phyloP scores from a whole-genome alignment of 2,797 vertebrate genomes.

The Tangara arthus region DNA sequence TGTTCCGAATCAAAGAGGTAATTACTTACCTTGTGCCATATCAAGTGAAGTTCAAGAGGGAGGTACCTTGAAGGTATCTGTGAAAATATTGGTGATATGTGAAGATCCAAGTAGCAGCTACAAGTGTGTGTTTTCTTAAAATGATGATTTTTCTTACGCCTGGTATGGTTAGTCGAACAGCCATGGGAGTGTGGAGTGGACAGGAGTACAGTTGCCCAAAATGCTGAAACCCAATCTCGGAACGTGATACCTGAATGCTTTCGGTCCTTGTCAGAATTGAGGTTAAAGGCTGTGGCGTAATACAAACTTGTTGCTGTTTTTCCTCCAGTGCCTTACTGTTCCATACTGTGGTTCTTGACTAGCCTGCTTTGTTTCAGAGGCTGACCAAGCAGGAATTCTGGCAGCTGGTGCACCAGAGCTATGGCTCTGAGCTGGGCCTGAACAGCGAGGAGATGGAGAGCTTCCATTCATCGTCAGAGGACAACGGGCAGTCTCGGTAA shows the following conservation, averaged over 20 bases:
- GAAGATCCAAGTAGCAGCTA: neutral
- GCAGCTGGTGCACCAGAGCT: conserved; percentile 92
- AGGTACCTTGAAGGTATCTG: neutral
- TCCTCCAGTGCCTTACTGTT: neutral
- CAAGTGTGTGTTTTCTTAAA: neutral
- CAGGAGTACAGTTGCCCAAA: conserved; percentile 6
- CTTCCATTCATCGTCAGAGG: conserved; percentile 78
- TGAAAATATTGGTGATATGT: fast-evolving
- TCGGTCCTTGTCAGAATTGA: conserved; percentile 38
- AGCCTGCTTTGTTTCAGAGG: conserved; percentile 58
- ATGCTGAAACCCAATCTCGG: conserved; percentile 44
- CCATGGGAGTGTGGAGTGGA: neutral
- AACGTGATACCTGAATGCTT: conserved; percentile 15
- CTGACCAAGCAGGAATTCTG: conserved; percentile 85
- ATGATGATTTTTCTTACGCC: fast-evolving
- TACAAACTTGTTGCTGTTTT: conserved; percentile 36
- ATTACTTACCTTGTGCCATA: neutral
- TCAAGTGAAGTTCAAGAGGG: neutral
- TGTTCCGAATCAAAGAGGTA: neutral
- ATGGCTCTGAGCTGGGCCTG: conserved; percentile 91
- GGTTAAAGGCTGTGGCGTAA: conserved; percentile 61
- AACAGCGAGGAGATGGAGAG: conserved; percentile 91
- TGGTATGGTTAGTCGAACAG: neutral
- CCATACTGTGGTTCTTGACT: neutral
- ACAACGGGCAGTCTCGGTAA: conserved; percentile 82